Conservation (phyloP, 2,888 invertebrate genomes). For the Iselma pallidipennis region DNA sequence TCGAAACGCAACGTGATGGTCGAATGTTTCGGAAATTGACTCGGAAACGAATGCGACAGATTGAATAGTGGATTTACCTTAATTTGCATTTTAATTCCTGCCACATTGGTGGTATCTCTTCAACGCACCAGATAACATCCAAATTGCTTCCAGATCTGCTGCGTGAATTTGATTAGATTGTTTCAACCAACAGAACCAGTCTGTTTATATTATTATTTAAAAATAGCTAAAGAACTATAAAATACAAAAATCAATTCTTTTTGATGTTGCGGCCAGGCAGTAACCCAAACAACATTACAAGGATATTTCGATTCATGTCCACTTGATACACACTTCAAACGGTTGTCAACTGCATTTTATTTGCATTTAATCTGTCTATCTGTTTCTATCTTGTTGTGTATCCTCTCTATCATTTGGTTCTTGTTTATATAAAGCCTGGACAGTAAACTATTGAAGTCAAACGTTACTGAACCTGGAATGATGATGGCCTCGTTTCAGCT, state of each 20-base stretch:
- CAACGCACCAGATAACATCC: conserved; percentile 15
- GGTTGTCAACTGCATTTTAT: not conserved
- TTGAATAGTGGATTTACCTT: conserved; percentile 49
- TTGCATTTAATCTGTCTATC: not conserved
- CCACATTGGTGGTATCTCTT: not conserved
- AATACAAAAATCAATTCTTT: not conserved
- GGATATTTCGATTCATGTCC: not conserved
- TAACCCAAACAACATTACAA: not conserved
- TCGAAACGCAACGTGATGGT: conserved; percentile 38
- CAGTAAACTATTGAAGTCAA: not conserved
- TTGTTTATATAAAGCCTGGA: not conserved
- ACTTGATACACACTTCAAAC: not conserved
- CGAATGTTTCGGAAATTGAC: conserved; percentile 51
- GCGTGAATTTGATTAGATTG: not conserved
- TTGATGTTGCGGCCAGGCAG: not conserved
- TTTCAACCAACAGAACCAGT: not conserved
- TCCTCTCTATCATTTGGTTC: not conserved
- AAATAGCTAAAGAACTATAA: not conserved
- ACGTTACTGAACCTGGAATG: not conserved
- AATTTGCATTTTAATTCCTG: conserved; percentile 49
- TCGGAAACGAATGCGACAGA: conserved; percentile 49
- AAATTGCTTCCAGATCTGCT: conserved; percentile 2
- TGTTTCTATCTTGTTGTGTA: not conserved
- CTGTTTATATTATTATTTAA: not conserved
- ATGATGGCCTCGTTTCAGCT: no score